phyloP scores from a whole-genome alignment of 2,113 vertebrate genomes.

The Lasiurus cinereus region DNA sequence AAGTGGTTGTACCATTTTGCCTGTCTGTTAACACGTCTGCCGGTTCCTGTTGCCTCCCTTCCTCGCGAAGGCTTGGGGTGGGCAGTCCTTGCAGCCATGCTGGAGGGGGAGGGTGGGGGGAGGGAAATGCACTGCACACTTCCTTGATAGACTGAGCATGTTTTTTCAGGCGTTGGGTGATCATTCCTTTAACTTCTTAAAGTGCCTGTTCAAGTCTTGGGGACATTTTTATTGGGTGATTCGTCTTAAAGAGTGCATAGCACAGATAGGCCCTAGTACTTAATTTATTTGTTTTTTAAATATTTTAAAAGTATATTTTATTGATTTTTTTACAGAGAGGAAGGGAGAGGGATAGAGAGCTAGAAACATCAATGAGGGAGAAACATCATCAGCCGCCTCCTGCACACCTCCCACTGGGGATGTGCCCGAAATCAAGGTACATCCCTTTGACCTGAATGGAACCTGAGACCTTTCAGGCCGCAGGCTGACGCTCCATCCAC shows the following conservation, averaged over 20 bases:
- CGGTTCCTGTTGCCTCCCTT: neutral
- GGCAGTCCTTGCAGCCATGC: neutral
- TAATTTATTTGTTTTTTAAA: no score
- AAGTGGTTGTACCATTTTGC: neutral
- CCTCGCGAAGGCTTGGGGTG: neutral
- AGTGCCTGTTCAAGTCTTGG: neutral
- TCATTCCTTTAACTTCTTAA: constrained; percentile 4
- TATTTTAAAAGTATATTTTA: neutral
- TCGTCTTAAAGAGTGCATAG: neutral
- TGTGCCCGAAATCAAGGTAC: no score
- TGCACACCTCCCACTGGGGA: no score
- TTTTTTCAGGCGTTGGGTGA: neutral
- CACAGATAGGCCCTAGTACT: no score
- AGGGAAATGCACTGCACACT: neutral
- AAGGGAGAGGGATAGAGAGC: no score
- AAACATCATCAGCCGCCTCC: no score
- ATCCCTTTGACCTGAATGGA: no score
- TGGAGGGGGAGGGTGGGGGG: neutral
- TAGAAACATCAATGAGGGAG: no score
- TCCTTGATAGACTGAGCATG: neutral
- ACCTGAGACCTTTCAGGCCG: no score
- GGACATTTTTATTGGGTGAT: neutral
- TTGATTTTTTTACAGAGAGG: no score
- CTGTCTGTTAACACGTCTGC: no score
- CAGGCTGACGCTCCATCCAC: no score